Evolutionary conservation across 2,113 vertebrate genomes (phyloP).

Genomic region (Strix aluco): DNA sequence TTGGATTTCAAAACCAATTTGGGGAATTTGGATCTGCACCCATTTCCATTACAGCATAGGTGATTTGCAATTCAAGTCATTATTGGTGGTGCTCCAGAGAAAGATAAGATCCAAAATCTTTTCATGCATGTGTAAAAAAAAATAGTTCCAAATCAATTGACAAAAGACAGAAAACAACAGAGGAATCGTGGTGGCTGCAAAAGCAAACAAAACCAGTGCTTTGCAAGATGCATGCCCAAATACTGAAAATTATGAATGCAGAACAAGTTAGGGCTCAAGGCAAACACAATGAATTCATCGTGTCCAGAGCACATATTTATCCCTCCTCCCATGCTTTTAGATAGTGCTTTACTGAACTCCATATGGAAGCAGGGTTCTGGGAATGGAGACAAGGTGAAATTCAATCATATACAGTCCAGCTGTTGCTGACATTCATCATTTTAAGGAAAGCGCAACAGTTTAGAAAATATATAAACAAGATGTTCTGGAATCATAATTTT

Average conservation of each 20-base stretch:
- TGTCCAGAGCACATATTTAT: background rate
- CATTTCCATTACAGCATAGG: background rate
- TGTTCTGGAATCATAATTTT: conserved; percentile 48
- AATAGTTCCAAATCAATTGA: background rate
- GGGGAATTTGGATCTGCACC: background rate
- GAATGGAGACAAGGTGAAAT: conserved; percentile 58
- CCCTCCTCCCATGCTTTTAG: background rate
- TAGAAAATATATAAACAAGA: conserved; percentile 62
- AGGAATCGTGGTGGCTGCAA: background rate
- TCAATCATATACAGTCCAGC: conserved; percentile 52
- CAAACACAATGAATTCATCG: background rate
- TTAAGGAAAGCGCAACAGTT: conserved; percentile 41
- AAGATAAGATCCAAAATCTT: background rate
- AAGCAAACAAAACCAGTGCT: conserved; percentile 5
- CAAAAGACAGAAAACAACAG: background rate
- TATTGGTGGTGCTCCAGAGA: background rate
- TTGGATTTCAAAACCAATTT: background rate
- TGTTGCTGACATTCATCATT: conserved; percentile 62
- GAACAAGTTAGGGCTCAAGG: background rate
- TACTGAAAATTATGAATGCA: background rate
- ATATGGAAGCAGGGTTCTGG: conserved; percentile 48
- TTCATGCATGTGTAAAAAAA: background rate
- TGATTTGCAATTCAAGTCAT: background rate
- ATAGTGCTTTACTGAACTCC: conserved; percentile 30
- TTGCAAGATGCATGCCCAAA: background rate